Evolutionary conservation across 1,140 invertebrate species (phyloP).

Genomic region (Diorhabda carinulata): DNA sequence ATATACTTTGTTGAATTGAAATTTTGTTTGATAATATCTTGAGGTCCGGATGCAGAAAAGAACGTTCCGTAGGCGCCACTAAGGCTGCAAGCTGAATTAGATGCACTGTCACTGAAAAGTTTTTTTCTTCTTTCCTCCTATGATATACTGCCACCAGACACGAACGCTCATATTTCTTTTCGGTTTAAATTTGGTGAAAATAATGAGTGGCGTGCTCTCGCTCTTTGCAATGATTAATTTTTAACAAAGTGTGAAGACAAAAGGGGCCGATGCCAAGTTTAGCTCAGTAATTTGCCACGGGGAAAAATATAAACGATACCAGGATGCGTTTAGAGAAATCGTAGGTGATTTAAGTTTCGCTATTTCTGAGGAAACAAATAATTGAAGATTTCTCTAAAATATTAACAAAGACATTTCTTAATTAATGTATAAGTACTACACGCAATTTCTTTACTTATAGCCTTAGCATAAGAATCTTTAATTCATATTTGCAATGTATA

Average conservation of each 20-base stretch:
- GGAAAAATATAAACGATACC: not conserved
- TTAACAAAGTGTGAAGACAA: constrained; percentile 17
- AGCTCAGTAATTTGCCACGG: constrained; percentile 13
- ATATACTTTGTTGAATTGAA: too few relatives aligned
- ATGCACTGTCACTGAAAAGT: constrained; percentile 34
- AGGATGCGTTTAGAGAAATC: not conserved
- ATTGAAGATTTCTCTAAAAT: too few relatives aligned
- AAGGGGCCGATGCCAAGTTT: constrained; percentile 6
- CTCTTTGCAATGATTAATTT: constrained; percentile 26
- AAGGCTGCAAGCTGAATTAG: constrained; percentile 41
- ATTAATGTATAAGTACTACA: too few relatives aligned
- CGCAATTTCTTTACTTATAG: too few relatives aligned
- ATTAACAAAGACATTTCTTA: too few relatives aligned
- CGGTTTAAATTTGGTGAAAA: constrained; percentile 31
- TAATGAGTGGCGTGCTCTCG: constrained; percentile 29
- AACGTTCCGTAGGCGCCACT: constrained; percentile 33
- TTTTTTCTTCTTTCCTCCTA: constrained; percentile 20
- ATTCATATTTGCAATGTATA: too few relatives aligned
- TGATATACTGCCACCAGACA: constrained; percentile 36
- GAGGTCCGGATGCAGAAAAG: constrained; percentile 34
- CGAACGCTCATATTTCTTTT: constrained; percentile 33
- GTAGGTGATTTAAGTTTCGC: not conserved
- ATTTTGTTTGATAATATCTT: constrained; percentile 9
- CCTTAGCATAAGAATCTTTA: too few relatives aligned
- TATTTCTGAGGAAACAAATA: not conserved